Evolutionary conservation across 1,140 invertebrate species (phyloP), one percentile per base, ranked within the genome.

Genomic region (Acromyrmex charruanus): DNA sequence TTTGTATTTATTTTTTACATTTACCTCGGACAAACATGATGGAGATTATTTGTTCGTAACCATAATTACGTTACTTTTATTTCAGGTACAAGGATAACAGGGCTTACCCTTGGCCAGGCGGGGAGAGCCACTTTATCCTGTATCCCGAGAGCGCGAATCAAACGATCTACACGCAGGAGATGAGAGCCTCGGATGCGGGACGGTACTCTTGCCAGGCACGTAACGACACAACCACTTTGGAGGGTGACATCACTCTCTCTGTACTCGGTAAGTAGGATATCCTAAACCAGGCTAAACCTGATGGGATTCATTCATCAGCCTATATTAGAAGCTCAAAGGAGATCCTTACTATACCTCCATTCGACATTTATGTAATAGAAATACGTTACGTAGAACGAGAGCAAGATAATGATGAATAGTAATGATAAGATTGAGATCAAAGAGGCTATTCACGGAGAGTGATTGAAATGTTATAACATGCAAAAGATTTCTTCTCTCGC

Each of bases 61-160:
- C 14, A 14, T 72, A 21, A 65, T 35, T 58, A 28, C 18, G 39
- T 84, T 71, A 6, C 18, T 39, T 81, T 10, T 61, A 68, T 96
- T 95, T n/a, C 95, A 97, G 97, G 97, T 97, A 96, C 92, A 98
- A 97, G 95, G 97, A 97, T 91, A 96, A 96, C 68, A 95, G 96
- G 65, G 95, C 97, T n/a, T 97, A 98, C 93, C 97, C 97, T 1
- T 98, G 97, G 97, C 96, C 97, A 3, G 95, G 96, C 51, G 96
- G 96, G 3, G 95, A 96, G 72, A 97, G 97, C 14, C 96, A 96
- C 87, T 96, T 97, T 88, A 97, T 98, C 87, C 93, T 97, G 77
- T 97, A 97, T 93, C 97, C 97, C 0, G 97, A 97, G 93, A 97
- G 97, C 63, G 97, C 96, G 63, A 98, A 98, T 94, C 97, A 98